Conservation (phyloP, 1,140 invertebrate genomes). For the Oreohelix idahoensis region DNA sequence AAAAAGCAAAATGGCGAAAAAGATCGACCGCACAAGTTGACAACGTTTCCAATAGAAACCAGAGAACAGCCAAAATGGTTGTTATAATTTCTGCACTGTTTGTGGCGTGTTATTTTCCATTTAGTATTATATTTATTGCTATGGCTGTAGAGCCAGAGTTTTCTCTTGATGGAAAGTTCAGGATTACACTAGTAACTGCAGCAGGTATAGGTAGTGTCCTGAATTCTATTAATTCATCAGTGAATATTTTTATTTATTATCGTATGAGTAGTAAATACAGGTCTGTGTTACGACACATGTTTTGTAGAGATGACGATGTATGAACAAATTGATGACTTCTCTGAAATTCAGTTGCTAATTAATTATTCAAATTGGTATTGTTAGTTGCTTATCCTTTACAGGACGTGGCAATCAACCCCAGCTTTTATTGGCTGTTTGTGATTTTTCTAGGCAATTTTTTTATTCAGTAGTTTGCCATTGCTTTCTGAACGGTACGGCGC, state of each 20-base stretch:
- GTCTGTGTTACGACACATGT: not conserved
- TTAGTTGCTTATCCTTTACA: too few relatives aligned
- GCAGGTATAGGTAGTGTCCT: not conserved
- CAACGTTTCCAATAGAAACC: not conserved
- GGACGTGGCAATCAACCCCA: too few relatives aligned
- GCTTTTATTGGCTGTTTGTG: too few relatives aligned
- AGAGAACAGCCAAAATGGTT: not conserved
- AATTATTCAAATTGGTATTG: too few relatives aligned
- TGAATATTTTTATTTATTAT: not conserved
- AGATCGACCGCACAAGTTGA: too few relatives aligned
- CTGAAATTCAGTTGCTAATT: too few relatives aligned
- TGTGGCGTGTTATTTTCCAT: not conserved
- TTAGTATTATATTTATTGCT: not conserved
- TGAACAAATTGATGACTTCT: too few relatives aligned
- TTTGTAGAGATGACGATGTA: too few relatives aligned
- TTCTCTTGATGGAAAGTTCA: not conserved
- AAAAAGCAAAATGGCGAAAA: too few relatives aligned
- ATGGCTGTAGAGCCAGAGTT: not conserved
- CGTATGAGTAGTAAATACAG: not conserved
- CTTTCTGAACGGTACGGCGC: too few relatives aligned
- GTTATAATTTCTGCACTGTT: not conserved
- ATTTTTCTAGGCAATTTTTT: too few relatives aligned
- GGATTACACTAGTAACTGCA: not conserved
- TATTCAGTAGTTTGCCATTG: too few relatives aligned
- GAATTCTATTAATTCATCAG: not conserved